Conservation (phyloP, 2,888 invertebrate species). For the Micoletzkya japonica region DNA sequence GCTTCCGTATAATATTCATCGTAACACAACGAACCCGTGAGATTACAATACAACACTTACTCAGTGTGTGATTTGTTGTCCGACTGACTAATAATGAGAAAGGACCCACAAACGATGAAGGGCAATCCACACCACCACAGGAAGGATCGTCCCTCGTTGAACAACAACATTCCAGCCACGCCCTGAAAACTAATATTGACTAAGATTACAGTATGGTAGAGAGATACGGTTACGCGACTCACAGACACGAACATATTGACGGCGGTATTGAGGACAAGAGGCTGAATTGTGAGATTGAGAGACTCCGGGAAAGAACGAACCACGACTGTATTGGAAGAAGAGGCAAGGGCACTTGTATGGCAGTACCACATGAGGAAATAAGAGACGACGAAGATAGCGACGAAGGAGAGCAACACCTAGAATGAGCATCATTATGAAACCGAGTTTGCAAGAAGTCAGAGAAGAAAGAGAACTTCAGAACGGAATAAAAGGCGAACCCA, state of each 20-base stretch:
- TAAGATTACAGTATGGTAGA: background rate
- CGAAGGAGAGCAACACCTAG: background rate
- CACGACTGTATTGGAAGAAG: conserved; percentile 15
- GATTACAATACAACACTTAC: no score
- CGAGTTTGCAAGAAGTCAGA: background rate
- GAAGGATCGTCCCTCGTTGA: conserved; percentile 11
- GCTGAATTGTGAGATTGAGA: background rate
- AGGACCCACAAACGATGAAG: conserved; percentile 12
- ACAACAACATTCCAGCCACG: conserved; percentile 13
- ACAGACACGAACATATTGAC: conserved; percentile 19
- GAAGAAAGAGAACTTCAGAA: background rate
- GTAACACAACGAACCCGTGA: no score
- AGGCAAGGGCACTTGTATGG: conserved; percentile 12
- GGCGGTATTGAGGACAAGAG: conserved; percentile 22
- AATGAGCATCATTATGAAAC: background rate
- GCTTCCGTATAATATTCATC: no score
- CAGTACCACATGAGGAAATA: conserved; percentile 23
- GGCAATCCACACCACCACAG: conserved; percentile 25
- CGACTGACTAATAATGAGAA: conserved; percentile 26
- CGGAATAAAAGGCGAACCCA: background rate
- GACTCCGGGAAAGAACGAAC: background rate
- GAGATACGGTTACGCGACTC: background rate
- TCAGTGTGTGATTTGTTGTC: no score
- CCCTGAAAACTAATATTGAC: background rate
- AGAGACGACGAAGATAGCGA: conserved; percentile 5